Base-by-base conservation (phyloP, 2,113 vertebrate genomes). In the Chaetops frenatus region DNA sequence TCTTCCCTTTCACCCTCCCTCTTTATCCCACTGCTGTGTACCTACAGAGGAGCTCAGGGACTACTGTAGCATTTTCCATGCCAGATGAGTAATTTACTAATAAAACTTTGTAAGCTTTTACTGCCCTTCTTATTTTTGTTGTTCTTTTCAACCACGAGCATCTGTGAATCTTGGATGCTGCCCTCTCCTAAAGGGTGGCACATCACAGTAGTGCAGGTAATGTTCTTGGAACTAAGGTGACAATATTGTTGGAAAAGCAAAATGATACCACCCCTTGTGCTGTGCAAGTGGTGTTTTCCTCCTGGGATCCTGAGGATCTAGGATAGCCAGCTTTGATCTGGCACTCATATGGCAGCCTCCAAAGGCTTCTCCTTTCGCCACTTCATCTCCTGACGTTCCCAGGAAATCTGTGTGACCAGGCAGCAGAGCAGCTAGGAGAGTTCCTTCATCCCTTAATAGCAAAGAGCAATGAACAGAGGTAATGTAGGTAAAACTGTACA, bases 91-190 rank as follows among this genome's bases (percentile, higher is more conserved):
- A 62, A 56, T 69, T 61, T 40, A 13, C 22, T 67, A 42, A 36
- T 22, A 53, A 47, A 60, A 40, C 16, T 40, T 28, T 0, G 1
- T 33, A 29, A 45, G 16, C n/a, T 81, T 74, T 74, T 60, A 28
- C 24, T n/a, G 61, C 35, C 62, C n/a, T 13, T 35, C 29, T 82
- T 47, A 16, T 29, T 69, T 76, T 35, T 48, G 20, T 23, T 0
- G 0, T 60, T 54, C 5, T 15, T 54, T 15, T 67, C 4, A 22
- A 13, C 29, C 29, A 19, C 0, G 4, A 54, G n/a, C 4, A 19
- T 38, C 38, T 47, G 17, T 21, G 17, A 54, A 22, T 61, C 24
- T 42, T 69, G 38, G 16, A 24, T 35, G 16, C n/a, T 60, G 47
- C 45, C 21, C 47, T 22, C 25, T 17, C n/a, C 28, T 38, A 31